These are phyloP conservation scores for Aspiorhynchus laticeps DNA, from an alignment of 2,113 vertebrate genomes.

Conservation along the genomic window DNA sequence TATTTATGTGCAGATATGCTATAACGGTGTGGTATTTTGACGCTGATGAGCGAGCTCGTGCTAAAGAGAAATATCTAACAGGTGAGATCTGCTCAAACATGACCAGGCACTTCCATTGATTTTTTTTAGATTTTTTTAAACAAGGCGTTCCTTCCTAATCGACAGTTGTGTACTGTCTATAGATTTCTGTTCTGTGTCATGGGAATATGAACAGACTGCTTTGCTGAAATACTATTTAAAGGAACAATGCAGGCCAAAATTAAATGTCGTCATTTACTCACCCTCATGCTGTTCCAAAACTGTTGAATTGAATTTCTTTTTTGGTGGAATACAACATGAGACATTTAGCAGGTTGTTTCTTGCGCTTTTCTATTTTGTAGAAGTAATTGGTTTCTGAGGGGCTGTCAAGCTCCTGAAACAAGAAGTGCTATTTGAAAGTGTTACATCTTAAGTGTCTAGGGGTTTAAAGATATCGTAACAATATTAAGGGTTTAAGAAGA, in stretches of 20 bases:
- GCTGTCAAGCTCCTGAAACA: no score
- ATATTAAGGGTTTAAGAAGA: no score
- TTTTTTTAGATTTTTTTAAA: no score
- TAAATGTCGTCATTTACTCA: not conserved
- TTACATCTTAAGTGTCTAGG: no score
- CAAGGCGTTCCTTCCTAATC: not conserved
- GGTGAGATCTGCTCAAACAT: constrained; percentile 66
- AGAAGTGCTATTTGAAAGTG: no score
- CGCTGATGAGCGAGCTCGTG: constrained; percentile 86
- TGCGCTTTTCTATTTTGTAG: no score
- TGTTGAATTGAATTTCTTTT: not conserved
- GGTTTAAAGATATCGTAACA: no score
- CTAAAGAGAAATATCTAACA: constrained; percentile 89
- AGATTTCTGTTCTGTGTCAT: not conserved
- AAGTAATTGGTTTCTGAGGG: no score
- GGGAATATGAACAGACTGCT: not conserved
- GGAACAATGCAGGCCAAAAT: not conserved
- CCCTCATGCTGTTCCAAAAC: not conserved
- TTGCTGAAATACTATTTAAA: not conserved
- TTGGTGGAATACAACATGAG: no score
- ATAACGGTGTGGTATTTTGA: constrained; percentile 94
- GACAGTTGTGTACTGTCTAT: not conserved
- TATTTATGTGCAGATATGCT: constrained; percentile 80
- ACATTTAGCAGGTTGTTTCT: no score
- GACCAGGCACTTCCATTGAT: not conserved